Base-by-base conservation (phyloP, 1,140 invertebrate genomes). In the Lutraria rhynchaena region DNA sequence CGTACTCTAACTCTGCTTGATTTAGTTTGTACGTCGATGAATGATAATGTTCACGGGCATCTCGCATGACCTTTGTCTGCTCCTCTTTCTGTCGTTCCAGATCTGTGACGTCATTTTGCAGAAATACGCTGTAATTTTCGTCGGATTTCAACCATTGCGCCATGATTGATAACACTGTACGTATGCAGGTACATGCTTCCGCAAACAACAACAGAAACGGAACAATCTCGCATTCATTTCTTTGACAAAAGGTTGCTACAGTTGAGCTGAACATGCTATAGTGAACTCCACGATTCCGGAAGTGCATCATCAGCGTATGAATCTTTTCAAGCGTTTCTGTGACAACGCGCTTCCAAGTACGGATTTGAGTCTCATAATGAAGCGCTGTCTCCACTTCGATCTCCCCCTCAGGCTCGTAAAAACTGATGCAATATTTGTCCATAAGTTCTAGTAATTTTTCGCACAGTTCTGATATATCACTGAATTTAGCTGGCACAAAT, bases 151-250 rank as follows among this genome's bases (percentile, higher is more conserved):
- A 58, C 88, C 88, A 89, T 33, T 83, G 77, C 53, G 24, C 78
- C 77, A 90, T 77, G 13, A 85, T 67, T 13, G 73, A 70, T 17
- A 86, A 71, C 9, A 83, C 86, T 19, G 77, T 78, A 29, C 87
- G 63, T 13, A 89, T 78, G 70, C 86, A 86, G 33, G 89, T 86
- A 63, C 85, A 86, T 15, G 86, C 83, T 27, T 89, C 87, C 5
- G 89, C 82, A 55, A 90, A 87, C 17, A 89, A 51, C 22, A 89
- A 60, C 1, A 90, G 75, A 65, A 90, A 90, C 24, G 87, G 83
- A 3, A 86, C 77, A 46, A 85, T 81, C 53, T 84, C 76, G 44
- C 82, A 84, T 70, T 88, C 86, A 41, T 71, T 71, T 29, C 78
- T 81, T 49, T 82, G 65, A 49, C 82, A 84, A 60, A 87, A 83